phyloP scores from a whole-genome alignment of 2,113 vertebrate genomes.

The Ammodytes marinus region DNA sequence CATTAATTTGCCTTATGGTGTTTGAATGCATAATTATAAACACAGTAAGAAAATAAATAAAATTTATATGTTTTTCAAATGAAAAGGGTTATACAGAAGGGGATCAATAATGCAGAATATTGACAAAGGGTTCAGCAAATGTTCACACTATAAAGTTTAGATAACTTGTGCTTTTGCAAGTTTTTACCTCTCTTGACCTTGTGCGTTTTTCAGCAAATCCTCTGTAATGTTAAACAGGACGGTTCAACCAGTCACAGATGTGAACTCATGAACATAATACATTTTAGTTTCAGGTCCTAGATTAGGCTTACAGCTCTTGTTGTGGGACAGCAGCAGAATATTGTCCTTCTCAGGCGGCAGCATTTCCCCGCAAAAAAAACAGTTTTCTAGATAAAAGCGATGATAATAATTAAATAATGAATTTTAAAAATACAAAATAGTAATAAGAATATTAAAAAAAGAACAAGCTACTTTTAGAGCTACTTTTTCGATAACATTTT shows the following conservation, averaged over 20 bases:
- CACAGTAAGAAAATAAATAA: too few relatives aligned
- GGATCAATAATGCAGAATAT: too few relatives aligned
- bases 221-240: neutral
- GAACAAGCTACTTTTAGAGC: too few relatives aligned
- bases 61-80: too few relatives aligned
- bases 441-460: too few relatives aligned
- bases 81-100: too few relatives aligned
- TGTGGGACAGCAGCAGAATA: neutral
- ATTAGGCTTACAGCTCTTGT: neutral
- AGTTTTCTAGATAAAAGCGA: neutral
- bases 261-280: neutral
- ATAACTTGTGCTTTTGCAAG: neutral
- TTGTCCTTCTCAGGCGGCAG: neutral
- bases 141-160: neutral
- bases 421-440: neutral
- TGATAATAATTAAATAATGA: neutral
- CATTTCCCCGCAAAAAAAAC: neutral
- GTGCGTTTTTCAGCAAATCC: neutral
- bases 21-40: too few relatives aligned
- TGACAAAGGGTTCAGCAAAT: too few relatives aligned
- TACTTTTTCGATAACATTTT: too few relatives aligned
- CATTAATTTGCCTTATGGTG: too few relatives aligned
- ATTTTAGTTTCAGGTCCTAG: constrained; percentile 4
- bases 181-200: neutral
- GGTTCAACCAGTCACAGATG: neutral